Evolutionary conservation across 2,797 vertebrate genomes (phyloP).

Genomic region (Acestrorhynchus altus): DNA sequence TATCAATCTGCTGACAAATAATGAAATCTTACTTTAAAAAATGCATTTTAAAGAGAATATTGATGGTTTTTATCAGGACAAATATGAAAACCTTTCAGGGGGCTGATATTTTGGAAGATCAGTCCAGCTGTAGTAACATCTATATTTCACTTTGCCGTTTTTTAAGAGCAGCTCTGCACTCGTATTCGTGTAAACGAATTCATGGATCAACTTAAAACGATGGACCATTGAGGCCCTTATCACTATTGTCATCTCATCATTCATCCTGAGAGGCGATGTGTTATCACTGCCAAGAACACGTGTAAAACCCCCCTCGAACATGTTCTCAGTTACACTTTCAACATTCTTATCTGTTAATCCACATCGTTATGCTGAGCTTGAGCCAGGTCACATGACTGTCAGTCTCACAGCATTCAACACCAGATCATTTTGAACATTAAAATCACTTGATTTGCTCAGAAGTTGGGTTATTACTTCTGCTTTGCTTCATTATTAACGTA

Average conservation of each 20-base stretch:
- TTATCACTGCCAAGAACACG: constrained; percentile 40
- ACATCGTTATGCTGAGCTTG: constrained; percentile 10
- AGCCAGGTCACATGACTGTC: constrained; percentile 10
- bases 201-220: constrained; percentile 12
- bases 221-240: neutral
- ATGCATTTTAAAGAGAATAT: too few species aligned
- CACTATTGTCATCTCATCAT: neutral
- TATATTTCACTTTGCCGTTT: too few species aligned
- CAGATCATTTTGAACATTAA: neutral
- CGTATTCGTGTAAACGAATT: neutral
- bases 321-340: neutral
- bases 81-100: too few species aligned
- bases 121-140: neutral
- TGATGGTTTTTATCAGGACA: too few species aligned
- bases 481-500: too few species aligned
- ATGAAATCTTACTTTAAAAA: too few species aligned
- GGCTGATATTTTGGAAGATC: too few species aligned
- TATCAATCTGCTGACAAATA: too few species aligned
- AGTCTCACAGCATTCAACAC: neutral
- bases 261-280: neutral
- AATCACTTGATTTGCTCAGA: too few species aligned
- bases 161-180: neutral
- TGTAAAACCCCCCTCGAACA: constrained; percentile 24
- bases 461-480: too few species aligned
- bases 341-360: constrained; percentile 9